A percentile compares a stretch with the other conserved stretches of the same genome.
These are phyloP conservation scores for Coregonus suidteri DNA, from an alignment of 2,797 vertebrate genomes.

Conservation along the genomic window DNA sequence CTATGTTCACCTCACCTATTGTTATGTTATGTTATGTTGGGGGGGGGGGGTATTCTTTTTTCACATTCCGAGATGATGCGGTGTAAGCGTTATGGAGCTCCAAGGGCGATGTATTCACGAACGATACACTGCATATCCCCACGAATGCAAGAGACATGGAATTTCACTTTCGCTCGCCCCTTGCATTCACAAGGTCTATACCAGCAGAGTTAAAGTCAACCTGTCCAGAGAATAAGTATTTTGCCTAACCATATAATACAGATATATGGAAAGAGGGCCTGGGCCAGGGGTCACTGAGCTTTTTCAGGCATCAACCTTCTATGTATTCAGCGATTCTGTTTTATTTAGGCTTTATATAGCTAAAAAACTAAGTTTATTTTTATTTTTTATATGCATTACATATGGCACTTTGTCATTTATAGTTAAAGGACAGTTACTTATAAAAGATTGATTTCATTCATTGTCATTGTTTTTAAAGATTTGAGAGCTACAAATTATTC, in stretches of 20 bases:
- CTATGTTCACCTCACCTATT: conserved; percentile 30
- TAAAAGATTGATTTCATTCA: conserved; percentile 63
- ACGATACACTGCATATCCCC: conserved; percentile 69
- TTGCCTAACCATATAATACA: conserved; percentile 65
- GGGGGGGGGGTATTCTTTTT: conserved; percentile 36
- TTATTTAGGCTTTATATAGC: conserved; percentile 75
- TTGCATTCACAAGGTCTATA: conserved; percentile 72
- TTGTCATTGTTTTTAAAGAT: conserved; percentile 61
- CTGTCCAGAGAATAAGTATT: conserved; percentile 68
- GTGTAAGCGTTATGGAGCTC: conserved; percentile 55
- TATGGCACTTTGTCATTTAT: conserved; percentile 81
- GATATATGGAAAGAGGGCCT: conserved; percentile 12
- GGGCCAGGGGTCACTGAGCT: conserved; percentile 67
- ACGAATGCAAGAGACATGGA: conserved; percentile 66
- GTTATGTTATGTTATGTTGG: conserved; percentile 48
- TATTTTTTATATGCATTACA: conserved; percentile 82
- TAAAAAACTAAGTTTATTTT: conserved; percentile 80
- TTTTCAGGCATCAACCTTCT: conserved; percentile 71
- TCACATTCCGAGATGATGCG: conserved; percentile 47
- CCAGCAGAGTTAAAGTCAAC: conserved; percentile 67
- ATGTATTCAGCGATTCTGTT: conserved; percentile 69
- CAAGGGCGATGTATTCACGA: conserved; percentile 48
- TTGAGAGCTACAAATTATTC: conserved; percentile 66
- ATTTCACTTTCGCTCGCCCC: conserved; percentile 70
- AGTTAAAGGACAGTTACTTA: conserved; percentile 67